Evolutionary conservation across 2,113 vertebrate species (phyloP), one percentile per base, ranked within the genome.

Genomic region (Anolis sagrei): DNA sequence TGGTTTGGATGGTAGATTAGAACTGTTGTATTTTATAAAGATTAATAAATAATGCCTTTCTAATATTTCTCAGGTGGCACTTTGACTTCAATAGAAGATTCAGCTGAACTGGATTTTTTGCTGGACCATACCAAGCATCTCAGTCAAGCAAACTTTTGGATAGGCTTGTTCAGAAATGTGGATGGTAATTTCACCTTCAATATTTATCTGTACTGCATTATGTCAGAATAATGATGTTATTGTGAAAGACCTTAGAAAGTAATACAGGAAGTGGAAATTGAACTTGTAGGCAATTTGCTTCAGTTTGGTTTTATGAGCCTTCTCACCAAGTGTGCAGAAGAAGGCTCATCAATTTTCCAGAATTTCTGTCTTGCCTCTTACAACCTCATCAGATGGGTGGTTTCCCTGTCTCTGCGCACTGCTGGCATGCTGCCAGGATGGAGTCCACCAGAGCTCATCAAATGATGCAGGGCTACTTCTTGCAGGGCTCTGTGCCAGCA

Each of bases 81-180:
- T 54, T 92, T 99, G 90, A 92, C 94, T 92, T 98, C 97, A 89
- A 96, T 99, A 32, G 95, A 97, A 95, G 97, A 96, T 92, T 90
- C 93, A 0, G 83, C 88, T 70, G 98, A 99, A 94, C 90, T 93
- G 34, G 87, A 64, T 34, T 99, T 99, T 92, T 95, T 99, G 58
- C 91, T 96, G 0, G 88, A 97, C 34, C 95, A 96, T 66, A 72
- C 97, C 61, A 97, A 98, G 76, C 78, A 97, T 61, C 88, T 99
- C 75, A 94, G 96, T 11, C 92, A 91, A 73, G 85, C 94, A 80
- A 92, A 90, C 3, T 97, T 99, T 95, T 99, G 98, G 98, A 97
- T 98, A 83, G 98, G 98, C 89, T 79, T 99, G 70, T 98, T 96
- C 82, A 97, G 96, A 93, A 98, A 96, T 89, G 94, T 98, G 34